Percentiles rank a stretch among this genome's conserved stretches.
Evolutionary conservation across 2,888 invertebrate genomes (phyloP).

Genomic region (Drosophila histrio): DNA sequence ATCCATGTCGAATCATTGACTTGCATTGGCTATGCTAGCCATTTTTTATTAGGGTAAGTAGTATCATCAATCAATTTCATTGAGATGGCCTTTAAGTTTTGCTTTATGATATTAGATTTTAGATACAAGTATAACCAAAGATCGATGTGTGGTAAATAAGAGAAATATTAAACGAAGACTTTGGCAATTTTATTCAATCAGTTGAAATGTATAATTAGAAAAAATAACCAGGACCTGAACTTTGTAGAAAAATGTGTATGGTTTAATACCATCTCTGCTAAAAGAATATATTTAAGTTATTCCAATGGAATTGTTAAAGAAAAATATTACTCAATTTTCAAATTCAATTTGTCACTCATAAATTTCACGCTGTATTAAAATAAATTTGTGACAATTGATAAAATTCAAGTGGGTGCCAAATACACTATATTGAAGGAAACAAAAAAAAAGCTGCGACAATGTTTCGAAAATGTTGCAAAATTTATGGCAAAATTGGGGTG

Average conservation of each 20-base stretch:
- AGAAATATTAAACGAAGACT: no score
- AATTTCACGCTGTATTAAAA: constrained; percentile 81
- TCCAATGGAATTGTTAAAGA: background rate
- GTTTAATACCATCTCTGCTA: background rate
- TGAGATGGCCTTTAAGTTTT: constrained; percentile 12
- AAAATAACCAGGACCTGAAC: no score
- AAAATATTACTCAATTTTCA: constrained; percentile 72
- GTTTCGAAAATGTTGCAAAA: constrained; percentile 67
- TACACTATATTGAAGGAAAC: background rate
- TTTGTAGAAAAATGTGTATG: background rate
- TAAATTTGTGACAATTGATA: constrained; percentile 78
- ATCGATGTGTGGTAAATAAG: background rate
- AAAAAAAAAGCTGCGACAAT: constrained; percentile 38
- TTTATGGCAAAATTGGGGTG: constrained; percentile 68
- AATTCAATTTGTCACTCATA: constrained; percentile 82
- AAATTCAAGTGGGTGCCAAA: constrained; percentile 60
- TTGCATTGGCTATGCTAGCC: constrained; percentile 16
- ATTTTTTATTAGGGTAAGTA: constrained; percentile 8
- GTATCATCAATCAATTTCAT: constrained; percentile 79
- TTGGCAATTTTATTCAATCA: no score
- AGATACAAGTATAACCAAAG: background rate
- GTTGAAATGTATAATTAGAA: no score
- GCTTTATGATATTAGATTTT: background rate
- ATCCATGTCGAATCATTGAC: constrained; percentile 46
- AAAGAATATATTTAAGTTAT: background rate